Conservation (phyloP, 2,888 invertebrate genomes). For the Stomorhina lunata region DNA sequence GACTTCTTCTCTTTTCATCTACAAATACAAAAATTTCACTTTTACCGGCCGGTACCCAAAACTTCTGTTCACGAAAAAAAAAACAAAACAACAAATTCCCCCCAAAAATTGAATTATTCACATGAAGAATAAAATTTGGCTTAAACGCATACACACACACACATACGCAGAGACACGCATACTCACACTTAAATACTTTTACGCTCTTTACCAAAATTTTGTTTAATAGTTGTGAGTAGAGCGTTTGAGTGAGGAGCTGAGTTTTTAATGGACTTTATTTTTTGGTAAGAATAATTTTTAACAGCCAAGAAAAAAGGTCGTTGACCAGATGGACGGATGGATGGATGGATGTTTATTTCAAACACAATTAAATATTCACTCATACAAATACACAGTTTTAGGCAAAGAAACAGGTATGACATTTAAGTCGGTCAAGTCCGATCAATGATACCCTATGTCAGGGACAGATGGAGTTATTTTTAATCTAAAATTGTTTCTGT, state of each 20-base stretch:
- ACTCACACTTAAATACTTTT: neutral
- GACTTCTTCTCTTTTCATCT: slow-evolving; percentile 44
- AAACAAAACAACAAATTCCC: neutral
- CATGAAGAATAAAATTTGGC: slow-evolving; percentile 26
- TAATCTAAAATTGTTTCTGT: too few species aligned
- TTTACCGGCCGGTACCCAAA: slow-evolving; percentile 61
- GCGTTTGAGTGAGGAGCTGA: slow-evolving; percentile 11
- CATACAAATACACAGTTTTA: neutral
- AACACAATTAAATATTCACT: slow-evolving; percentile 1
- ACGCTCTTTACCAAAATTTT: slow-evolving; percentile 14
- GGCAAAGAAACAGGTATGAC: neutral
- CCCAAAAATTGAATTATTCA: neutral
- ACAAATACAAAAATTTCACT: slow-evolving; percentile 62
- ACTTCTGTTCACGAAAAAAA: too few species aligned
- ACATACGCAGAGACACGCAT: neutral
- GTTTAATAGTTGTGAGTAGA: slow-evolving; percentile 20
- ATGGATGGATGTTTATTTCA: slow-evolving; percentile 24
- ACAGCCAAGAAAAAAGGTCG: slow-evolving; percentile 55
- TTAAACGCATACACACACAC: slow-evolving; percentile 10
- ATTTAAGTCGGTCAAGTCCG: too few species aligned
- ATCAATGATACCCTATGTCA: too few species aligned
- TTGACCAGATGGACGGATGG: slow-evolving; percentile 54
- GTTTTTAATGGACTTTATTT: slow-evolving; percentile 10
- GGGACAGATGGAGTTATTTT: too few species aligned
- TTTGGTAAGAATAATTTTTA: slow-evolving; percentile 57